phyloP scores from a whole-genome alignment of 2,113 vertebrate species.

The Strigops habroptila region DNA sequence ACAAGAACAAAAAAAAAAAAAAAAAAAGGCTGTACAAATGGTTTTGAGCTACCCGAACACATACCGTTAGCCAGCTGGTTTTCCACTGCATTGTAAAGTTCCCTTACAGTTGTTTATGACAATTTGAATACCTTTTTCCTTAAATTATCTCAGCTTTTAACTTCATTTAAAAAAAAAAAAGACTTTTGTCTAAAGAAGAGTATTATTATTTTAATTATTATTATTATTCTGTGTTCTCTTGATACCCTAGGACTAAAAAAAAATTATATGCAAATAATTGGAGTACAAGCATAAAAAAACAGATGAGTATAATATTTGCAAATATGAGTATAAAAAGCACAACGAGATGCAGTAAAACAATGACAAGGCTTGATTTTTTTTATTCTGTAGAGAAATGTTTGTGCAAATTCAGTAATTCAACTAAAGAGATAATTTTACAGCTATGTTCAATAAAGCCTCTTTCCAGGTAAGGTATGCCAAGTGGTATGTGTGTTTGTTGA shows the following conservation, averaged over 20 bases:
- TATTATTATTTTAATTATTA: conserved; percentile 62
- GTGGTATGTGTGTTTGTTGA: conserved; percentile 78
- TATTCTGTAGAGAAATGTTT: conserved; percentile 81
- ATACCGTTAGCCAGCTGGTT: conserved; percentile 86
- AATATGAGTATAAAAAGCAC: conserved; percentile 86
- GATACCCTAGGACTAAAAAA: conserved; percentile 72
- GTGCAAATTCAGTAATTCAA: conserved; percentile 83
- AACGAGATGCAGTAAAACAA: conserved; percentile 80
- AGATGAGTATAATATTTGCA: conserved; percentile 83
- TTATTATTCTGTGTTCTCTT: conserved; percentile 73
- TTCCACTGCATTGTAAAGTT: conserved; percentile 90
- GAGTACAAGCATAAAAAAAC: conserved; percentile 77
- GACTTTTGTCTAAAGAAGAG: conserved; percentile 77
- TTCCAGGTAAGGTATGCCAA: conserved; percentile 83
- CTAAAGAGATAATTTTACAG: conserved; percentile 85
- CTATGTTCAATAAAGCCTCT: conserved; percentile 90
- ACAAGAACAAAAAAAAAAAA: conserved; percentile 77
- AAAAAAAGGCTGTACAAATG: conserved; percentile 86
- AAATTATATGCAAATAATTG: conserved; percentile 89
- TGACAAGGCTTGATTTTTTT: conserved; percentile 78
- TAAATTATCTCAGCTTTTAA: conserved; percentile 89
- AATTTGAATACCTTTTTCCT: conserved; percentile 84
- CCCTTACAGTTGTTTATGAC: conserved; percentile 88
- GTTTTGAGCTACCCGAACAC: conserved; percentile 89
- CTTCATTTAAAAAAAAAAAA: conserved; percentile 67